Conservation (phyloP, 2,113 vertebrate genomes). For the Trogon surrucura region DNA sequence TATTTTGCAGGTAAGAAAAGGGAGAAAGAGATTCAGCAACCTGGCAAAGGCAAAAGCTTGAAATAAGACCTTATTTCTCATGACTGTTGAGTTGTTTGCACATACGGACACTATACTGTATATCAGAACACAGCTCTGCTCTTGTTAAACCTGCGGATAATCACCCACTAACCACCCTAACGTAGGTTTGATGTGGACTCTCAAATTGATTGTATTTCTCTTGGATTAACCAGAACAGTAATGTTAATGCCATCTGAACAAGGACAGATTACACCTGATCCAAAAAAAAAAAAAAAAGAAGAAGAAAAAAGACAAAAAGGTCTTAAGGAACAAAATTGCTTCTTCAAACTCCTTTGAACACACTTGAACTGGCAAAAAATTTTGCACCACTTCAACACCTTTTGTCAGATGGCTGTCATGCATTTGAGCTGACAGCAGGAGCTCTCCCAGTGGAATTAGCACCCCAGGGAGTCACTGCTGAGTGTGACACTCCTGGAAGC, state of each 20-base stretch:
- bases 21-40: background rate
- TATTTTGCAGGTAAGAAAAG: background rate
- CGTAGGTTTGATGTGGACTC: background rate
- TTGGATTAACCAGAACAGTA: background rate
- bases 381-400: constrained; percentile 21
- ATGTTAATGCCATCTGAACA: background rate
- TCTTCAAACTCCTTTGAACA: background rate
- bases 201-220: background rate
- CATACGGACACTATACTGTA: background rate
- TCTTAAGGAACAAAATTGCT: background rate
- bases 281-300: background rate
- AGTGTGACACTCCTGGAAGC: constrained; percentile 16
- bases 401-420: constrained; percentile 10
- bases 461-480: constrained; percentile 9
- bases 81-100: background rate
- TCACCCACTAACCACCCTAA: background rate
- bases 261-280: background rate
- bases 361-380: constrained; percentile 30
- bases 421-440: constrained; percentile 20
- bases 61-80: background rate
- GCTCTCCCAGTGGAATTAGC: background rate
- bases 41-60: background rate
- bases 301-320: background rate
- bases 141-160: background rate
- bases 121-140: background rate